Percentiles rank a stretch among this genome's conserved stretches.
Conservation (phyloP, 53 echinoderm and acorn worm species). For the Echinarachnius parma region DNA sequence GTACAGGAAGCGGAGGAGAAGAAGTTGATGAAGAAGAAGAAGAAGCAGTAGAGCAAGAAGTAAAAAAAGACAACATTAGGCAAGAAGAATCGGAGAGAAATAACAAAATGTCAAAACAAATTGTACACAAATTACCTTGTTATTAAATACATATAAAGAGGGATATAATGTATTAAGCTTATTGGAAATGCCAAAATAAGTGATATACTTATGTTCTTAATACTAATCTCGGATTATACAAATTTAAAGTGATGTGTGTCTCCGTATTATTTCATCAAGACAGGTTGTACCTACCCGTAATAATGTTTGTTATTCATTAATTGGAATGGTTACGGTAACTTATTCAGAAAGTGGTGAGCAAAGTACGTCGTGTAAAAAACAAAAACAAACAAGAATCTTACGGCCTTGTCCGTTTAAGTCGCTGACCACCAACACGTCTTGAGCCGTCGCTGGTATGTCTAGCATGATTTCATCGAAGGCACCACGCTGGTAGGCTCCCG, state of each 20-base stretch:
- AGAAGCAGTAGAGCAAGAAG: not conserved
- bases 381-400: slow-evolving; percentile 19
- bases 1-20: no score
- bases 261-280: not conserved
- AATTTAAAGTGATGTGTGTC: no score
- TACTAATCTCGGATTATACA: no score
- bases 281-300: not conserved
- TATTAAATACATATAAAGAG: no score
- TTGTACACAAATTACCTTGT: no score
- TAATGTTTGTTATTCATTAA: not conserved
- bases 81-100: not conserved
- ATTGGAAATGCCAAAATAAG: no score
- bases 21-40: no score
- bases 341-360: not conserved
- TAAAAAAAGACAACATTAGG: not conserved
- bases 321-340: not conserved
- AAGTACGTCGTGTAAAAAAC: not conserved
- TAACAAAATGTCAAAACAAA: no score
- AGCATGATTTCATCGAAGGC: slow-evolving; percentile 76
- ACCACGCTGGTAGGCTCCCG: slow-evolving; percentile 39
- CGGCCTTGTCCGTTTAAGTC: slow-evolving; percentile 57
- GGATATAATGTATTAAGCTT: no score
- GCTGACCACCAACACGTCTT: slow-evolving; percentile 39
- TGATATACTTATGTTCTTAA: no score
- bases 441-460: slow-evolving; percentile 35